Base-by-base conservation (phyloP, 2,113 vertebrate genomes). In the Mirza zaza region DNA sequence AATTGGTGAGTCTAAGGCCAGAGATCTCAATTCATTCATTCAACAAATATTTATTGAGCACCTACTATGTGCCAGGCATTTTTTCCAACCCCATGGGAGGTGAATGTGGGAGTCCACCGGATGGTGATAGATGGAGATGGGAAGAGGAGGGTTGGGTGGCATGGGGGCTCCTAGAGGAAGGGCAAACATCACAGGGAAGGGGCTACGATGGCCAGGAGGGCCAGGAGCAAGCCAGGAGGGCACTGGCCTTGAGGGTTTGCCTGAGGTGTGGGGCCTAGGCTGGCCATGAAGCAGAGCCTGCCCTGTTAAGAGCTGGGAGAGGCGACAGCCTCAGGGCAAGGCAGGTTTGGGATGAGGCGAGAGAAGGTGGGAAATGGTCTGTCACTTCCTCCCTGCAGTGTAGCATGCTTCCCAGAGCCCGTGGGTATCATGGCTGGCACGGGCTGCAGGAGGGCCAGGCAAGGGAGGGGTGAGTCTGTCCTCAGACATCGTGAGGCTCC, bases 31-130 rank as follows among this genome's bases (percentile, higher is more conserved):
- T 90, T 86, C 96, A 91, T 95, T 95, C 87, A 97, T 95, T 96
- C 87, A n/a, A 97, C 95, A 96, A 95, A 97, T 97, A 97, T 97
- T 98, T 97, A 98, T 90, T 98, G 97, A 97, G 95, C 92, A 90
- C 96, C 93, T 97, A 89, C 93, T 89, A 79, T 95, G 96, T 97
- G 87, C 94, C 95, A 94, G 96, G 96, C 87, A 23, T 77, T 70
- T 55, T 36, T 77, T 63, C 63, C 36, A 18, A 32, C 45, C 67
- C 63, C 4, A 0, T 4, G 2, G 45, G 25, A 68, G 39, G n/a
- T 15, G 18, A 55, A 29, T 8, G 21, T 23, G 13, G 76, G 84
- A 42, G 36, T 15, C 59, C 83, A 2, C 23, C 3, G 34, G 81
- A 15, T 57, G 65, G 45, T 93, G 82, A 84, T 68, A 81, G 76